Evolutionary conservation across 2,888 invertebrate species (phyloP).

Genomic region (Leptopilina drosophilae): DNA sequence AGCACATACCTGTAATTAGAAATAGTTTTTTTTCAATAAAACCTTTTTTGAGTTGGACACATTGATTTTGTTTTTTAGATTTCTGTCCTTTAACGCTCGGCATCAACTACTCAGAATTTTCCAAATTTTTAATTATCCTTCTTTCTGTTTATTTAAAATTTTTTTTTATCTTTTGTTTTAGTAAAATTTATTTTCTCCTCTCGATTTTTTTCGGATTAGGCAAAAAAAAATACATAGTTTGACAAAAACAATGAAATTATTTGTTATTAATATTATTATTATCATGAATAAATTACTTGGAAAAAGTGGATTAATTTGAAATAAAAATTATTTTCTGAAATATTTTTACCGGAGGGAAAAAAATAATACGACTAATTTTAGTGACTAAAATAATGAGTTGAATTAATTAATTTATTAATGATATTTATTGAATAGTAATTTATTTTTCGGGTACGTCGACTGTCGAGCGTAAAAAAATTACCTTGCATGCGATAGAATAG

Average conservation of each 20-base stretch:
- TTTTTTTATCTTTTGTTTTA: too few relatives aligned
- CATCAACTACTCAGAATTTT: constrained; percentile 42
- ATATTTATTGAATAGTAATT: background rate
- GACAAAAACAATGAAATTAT: too few relatives aligned
- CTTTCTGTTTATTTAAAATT: too few relatives aligned
- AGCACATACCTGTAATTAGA: constrained; percentile 73
- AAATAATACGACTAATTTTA: constrained; percentile 18
- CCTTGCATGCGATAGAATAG: constrained; percentile 70
- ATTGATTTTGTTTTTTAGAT: constrained; percentile 72
- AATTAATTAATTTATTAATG: constrained; percentile 3
- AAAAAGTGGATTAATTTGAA: too few relatives aligned
- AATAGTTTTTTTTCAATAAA: constrained; percentile 74
- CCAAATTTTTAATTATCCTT: too few relatives aligned
- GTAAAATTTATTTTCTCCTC: too few relatives aligned
- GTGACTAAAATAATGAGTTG: background rate
- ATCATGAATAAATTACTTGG: too few relatives aligned
- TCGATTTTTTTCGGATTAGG: too few relatives aligned
- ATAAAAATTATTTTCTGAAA: too few relatives aligned
- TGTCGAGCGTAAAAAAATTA: constrained; percentile 69
- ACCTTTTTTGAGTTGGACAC: constrained; percentile 74
- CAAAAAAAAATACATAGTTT: too few relatives aligned
- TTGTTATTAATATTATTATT: too few relatives aligned
- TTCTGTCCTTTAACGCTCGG: constrained; percentile 73
- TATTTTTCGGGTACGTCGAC: constrained; percentile 43
- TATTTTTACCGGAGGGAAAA: too few relatives aligned